Percentiles rank a stretch among this genome's conserved stretches.
These are phyloP conservation scores for Palythoa caribaeorum DNA, from an alignment of 92 coral and sea anemone species.

Conservation along the genomic window DNA sequence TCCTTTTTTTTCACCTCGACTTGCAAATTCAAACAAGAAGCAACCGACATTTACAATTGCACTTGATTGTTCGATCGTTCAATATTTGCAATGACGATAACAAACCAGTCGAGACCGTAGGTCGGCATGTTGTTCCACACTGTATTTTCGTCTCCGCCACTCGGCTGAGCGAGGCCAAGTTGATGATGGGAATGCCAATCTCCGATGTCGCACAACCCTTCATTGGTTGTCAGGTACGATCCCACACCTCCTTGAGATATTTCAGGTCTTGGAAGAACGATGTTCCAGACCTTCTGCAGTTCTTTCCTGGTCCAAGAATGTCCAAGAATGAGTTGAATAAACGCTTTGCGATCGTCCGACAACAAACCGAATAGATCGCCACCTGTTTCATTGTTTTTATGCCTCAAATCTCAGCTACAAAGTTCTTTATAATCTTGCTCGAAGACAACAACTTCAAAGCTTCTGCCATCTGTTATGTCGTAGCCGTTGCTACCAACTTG, in stretches of 20 bases:
- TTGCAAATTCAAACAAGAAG: no score
- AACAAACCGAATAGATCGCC: constrained; percentile 57
- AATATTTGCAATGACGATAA: constrained; percentile 83
- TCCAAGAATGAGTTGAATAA: constrained; percentile 78
- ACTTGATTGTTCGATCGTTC: not conserved
- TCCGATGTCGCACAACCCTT: constrained; percentile 89
- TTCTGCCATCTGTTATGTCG: not conserved
- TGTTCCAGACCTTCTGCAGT: no score
- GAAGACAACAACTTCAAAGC: constrained; percentile 67
- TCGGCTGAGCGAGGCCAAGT: no score
- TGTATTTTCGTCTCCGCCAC: no score
- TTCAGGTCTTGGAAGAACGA: no score
- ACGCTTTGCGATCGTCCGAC: constrained; percentile 74
- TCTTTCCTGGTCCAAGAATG: constrained; percentile 86
- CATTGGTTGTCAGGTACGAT: constrained; percentile 60
- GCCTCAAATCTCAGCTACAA: constrained; percentile 62
- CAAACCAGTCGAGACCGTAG: constrained; percentile 76
- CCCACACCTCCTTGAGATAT: constrained; percentile 76
- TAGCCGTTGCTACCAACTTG: not conserved
- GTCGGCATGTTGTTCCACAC: no score
- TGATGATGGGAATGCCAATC: constrained; percentile 97
- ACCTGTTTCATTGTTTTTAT: constrained; percentile 81
- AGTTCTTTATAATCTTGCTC: constrained; percentile 68
- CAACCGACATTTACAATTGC: constrained; percentile 57
- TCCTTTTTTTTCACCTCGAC: no score